These are phyloP conservation scores for Falco peregrinus DNA, from an alignment of 2,797 vertebrate species.

Conservation along the genomic window DNA sequence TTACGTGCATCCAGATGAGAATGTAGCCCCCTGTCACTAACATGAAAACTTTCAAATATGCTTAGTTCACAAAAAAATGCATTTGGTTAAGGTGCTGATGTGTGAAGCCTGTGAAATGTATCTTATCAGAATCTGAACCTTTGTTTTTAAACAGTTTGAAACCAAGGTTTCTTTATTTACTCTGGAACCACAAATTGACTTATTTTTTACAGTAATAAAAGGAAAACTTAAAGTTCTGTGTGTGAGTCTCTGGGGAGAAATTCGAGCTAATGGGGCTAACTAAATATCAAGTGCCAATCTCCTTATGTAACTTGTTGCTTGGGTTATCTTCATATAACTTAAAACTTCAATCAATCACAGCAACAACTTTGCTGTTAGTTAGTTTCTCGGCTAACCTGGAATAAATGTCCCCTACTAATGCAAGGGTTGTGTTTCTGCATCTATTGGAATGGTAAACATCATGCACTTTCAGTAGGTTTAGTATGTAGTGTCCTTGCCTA, in stretches of 20 bases:
- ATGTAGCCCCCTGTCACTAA: constrained; percentile 23
- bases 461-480: background rate
- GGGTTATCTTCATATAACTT: background rate
- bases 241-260: constrained; percentile 47
- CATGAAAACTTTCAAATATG: background rate
- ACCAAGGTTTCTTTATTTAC: constrained; percentile 39
- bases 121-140: background rate
- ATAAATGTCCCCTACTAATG: background rate
- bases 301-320: background rate
- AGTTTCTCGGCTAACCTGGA: background rate
- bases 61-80: background rate
- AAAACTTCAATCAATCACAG: background rate
- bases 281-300: constrained; percentile 25
- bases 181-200: constrained; percentile 48
- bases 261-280: background rate
- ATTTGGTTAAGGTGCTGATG: constrained; percentile 42
- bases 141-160: constrained; percentile 44
- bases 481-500: background rate
- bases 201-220: constrained; percentile 60
- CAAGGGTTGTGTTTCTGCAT: background rate
- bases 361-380: background rate
- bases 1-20: constrained; percentile 30
- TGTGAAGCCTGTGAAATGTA: constrained; percentile 13
- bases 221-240: constrained; percentile 12
- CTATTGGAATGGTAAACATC: background rate